Conservation (phyloP, 1,140 invertebrate genomes). For the Aphis gossypii region DNA sequence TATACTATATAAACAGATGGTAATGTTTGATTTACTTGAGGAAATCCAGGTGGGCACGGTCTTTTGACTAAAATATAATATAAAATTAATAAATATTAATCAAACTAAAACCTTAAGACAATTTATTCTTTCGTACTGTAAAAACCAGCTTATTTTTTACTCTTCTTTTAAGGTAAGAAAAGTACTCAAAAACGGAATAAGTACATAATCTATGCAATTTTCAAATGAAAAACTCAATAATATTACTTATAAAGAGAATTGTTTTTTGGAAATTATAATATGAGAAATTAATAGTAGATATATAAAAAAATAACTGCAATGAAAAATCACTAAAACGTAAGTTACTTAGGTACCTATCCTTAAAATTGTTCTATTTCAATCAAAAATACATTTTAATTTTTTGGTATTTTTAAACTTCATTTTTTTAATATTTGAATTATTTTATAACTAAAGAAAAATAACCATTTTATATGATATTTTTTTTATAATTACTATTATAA, state of each 20-base stretch:
- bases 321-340: background rate
- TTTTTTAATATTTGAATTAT: too few species aligned
- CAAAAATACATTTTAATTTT: too few species aligned
- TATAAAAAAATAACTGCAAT: background rate
- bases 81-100: background rate
- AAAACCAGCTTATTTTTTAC: background rate
- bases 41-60: constrained; percentile 73
- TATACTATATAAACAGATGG: constrained; percentile 74
- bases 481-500: too few species aligned
- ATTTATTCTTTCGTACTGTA: background rate
- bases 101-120: background rate
- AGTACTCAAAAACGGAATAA: background rate
- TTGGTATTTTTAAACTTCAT: too few species aligned
- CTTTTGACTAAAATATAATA: constrained; percentile 68
- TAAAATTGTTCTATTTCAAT: too few species aligned
- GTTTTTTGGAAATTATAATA: background rate
- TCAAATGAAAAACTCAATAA: background rate
- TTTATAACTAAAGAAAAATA: too few species aligned
- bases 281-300: too few species aligned
- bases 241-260: background rate
- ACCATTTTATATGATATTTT: too few species aligned
- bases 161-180: background rate
- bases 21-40: constrained; percentile 71
- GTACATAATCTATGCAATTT: background rate
- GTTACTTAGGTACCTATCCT: too few species aligned